Conservation (phyloP, 2,888 invertebrate genomes). For the Dyspetes luteomarginatus region DNA sequence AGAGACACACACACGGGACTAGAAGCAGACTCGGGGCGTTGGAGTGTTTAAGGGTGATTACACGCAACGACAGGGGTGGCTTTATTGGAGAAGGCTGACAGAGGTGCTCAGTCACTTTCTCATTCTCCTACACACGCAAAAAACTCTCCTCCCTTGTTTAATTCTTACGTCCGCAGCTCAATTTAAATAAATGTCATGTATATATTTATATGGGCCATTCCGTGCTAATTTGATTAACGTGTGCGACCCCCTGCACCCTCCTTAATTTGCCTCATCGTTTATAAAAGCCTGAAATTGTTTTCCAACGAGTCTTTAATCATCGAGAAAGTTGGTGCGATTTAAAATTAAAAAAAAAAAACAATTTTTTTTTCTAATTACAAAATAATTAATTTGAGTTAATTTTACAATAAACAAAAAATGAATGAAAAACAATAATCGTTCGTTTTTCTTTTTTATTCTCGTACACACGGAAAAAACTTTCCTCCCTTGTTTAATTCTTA, state of each 20-base stretch:
- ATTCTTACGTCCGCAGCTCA: neutral
- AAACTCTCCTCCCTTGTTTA: neutral
- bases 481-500: neutral
- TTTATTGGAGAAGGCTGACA: conserved; percentile 80
- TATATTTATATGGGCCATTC: neutral
- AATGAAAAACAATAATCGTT: too few relatives aligned
- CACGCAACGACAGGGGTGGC: conserved; percentile 82
- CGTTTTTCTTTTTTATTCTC: neutral
- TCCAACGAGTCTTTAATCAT: too few relatives aligned
- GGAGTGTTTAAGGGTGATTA: conserved; percentile 83
- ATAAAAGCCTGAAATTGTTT: too few relatives aligned
- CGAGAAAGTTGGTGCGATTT: too few relatives aligned
- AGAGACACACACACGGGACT: conserved; percentile 58
- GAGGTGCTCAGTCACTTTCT: conserved; percentile 74
- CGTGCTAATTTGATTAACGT: neutral
- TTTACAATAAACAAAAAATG: too few relatives aligned
- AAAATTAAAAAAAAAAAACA: too few relatives aligned
- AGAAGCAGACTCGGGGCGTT: conserved; percentile 77
- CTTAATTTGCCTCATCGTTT: too few relatives aligned
- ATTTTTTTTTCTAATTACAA: too few relatives aligned
- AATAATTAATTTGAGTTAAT: too few relatives aligned
- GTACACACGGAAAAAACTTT: neutral
- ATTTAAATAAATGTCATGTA: neutral
- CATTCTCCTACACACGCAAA: neutral
- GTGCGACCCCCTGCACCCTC: too few relatives aligned